Evolutionary conservation across 2,888 invertebrate genomes (phyloP), one percentile per base, ranked within the genome.

Genomic region (Amphimallon solstitiale): DNA sequence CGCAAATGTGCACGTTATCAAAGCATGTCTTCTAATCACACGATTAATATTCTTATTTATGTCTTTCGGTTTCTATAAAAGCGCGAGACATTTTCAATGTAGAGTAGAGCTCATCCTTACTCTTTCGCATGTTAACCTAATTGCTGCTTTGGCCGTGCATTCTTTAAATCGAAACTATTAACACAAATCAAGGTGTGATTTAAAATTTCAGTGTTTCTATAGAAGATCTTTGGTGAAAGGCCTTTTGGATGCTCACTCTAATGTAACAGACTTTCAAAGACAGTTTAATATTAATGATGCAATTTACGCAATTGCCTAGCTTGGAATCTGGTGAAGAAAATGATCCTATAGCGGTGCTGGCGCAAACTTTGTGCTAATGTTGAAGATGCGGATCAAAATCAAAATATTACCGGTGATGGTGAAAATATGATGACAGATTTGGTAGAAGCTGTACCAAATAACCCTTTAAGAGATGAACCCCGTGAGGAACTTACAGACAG

Each of bases 121-220:
- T n/a, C n/a, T n/a, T n/a, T n/a, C n/a, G n/a, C n/a, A n/a, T n/a
- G n/a, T n/a, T n/a, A n/a, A n/a, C n/a, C n/a, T n/a, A n/a, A n/a
- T n/a, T n/a, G n/a, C n/a, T n/a, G n/a, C n/a, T n/a, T n/a, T n/a
- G n/a, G n/a, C n/a, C n/a, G n/a, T n/a, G n/a, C n/a, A n/a, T n/a
- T n/a, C n/a, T n/a, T n/a, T n/a, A n/a, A n/a, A n/a, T n/a, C n/a
- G n/a, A n/a, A n/a, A n/a, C n/a, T n/a, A n/a, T n/a, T n/a, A n/a
- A n/a, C n/a, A n/a, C n/a, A n/a, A n/a, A 77, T 46, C 70, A 73
- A 60, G 67, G 76, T 60, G 73, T 72, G 7, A 70, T 75, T 65
- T 66, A 63, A 2, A 74, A 72, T 38, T 72, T 75, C 54, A 76
- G 67, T 75, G 74, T 37, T 67, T 75, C n/a, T 74, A 75, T 67